A percentile compares a stretch with the other conserved stretches of the same genome.
Evolutionary conservation across 2,888 invertebrate species (phyloP).

Genomic region (Eucera pruinosa): DNA sequence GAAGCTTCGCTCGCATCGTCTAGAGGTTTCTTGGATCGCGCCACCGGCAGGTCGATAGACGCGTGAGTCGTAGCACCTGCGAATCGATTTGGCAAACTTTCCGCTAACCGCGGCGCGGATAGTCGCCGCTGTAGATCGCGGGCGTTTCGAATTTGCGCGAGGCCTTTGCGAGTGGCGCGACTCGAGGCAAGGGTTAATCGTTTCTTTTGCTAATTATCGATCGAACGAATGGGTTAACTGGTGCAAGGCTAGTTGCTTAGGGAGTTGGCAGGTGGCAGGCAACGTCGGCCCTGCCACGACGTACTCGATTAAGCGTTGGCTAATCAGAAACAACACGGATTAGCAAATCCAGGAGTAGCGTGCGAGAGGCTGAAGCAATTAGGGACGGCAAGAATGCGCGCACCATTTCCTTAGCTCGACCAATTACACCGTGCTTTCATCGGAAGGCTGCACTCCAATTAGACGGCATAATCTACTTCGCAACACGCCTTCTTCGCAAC

Average conservation of each 20-base stretch:
- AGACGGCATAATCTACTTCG: constrained; percentile 50
- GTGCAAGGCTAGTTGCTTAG: constrained; percentile 22
- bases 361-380: constrained; percentile 59
- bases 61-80: too few species aligned
- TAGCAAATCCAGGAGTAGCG: constrained; percentile 48
- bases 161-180: too few species aligned
- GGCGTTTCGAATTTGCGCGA: too few species aligned
- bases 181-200: too few species aligned
- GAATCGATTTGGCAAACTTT: too few species aligned
- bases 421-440: constrained; percentile 65
- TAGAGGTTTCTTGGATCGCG: too few species aligned
- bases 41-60: too few species aligned
- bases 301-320: constrained; percentile 10
- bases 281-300: not conserved
- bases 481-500: constrained; percentile 25
- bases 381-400: constrained; percentile 56
- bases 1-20: too few species aligned
- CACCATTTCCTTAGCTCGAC: constrained; percentile 54
- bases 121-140: too few species aligned
- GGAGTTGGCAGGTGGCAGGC: constrained; percentile 44
- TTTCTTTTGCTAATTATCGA: constrained; percentile 28
- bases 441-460: constrained; percentile 65
- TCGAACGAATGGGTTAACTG: not conserved
- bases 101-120: too few species aligned
- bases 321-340: constrained; percentile 47